Conservation (phyloP, 2,113 vertebrate genomes). For the Monopterus albus region DNA sequence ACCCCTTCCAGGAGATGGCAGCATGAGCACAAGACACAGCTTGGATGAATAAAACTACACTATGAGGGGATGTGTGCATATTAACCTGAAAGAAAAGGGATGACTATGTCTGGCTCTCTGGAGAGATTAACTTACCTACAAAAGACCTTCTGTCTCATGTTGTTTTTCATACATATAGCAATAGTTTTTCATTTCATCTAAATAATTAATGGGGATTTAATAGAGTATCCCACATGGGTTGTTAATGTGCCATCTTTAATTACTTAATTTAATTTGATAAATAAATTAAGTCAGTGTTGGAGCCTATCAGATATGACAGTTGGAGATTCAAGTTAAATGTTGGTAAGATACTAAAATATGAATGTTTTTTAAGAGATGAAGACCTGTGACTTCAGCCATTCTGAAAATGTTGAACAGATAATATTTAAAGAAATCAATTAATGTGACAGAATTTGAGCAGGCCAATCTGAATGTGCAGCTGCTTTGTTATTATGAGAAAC, state of each 20-base stretch:
- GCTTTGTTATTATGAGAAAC: background rate
- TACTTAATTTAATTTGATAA: slow-evolving; percentile 47
- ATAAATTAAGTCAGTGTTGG: slow-evolving; percentile 27
- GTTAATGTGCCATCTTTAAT: slow-evolving; percentile 58
- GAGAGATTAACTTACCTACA: slow-evolving; percentile 31
- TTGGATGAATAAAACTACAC: background rate
- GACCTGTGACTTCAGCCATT: background rate
- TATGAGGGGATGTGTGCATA: slow-evolving; percentile 12
- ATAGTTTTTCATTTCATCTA: slow-evolving; percentile 29
- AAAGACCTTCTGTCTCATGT: slow-evolving; percentile 22
- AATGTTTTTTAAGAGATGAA: slow-evolving; percentile 6
- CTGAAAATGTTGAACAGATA: background rate
- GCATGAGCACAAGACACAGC: slow-evolving; percentile 41
- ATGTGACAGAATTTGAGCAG: too few species aligned
- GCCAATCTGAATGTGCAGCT: too few species aligned
- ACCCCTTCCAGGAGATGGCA: slow-evolving; percentile 74
- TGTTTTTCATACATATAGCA: slow-evolving; percentile 19
- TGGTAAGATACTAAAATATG: background rate
- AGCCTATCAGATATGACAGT: background rate
- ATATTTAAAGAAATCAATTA: background rate
- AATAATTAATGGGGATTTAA: slow-evolving; percentile 50
- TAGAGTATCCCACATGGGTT: slow-evolving; percentile 43
- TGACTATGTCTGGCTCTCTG: slow-evolving; percentile 7
- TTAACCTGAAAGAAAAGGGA: slow-evolving; percentile 30
- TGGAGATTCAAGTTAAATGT: slow-evolving; percentile 14